Base-by-base conservation (phyloP, 64 coral and sea anemone genomes). In the Actinia equina region DNA sequence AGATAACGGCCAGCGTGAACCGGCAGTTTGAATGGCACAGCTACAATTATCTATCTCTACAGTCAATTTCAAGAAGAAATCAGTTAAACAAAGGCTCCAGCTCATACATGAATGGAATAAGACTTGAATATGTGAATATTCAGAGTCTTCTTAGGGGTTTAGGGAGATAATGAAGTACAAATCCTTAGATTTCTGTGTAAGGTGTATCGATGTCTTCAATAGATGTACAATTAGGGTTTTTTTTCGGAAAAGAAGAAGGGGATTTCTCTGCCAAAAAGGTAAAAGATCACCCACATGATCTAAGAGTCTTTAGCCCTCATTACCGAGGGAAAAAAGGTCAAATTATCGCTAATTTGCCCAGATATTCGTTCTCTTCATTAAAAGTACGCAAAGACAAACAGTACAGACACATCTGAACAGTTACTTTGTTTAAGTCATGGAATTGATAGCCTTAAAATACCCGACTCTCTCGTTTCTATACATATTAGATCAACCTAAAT, bases 1-100 rank as follows among this genome's bases (percentile, higher is more conserved):
- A 44, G 78, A 81, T 81, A 81, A 81, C 16, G 22, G 20, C 78
- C 78, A 81, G 78, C 78, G 78, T 81, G 78, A 81, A 52, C 78
- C 78, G 43, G 78, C 78, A 52, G 78, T 49, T 49, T 81, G 19
- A 81, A 49, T 49, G 78, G 78, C 16, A 43, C 17, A 52, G 78
- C 49, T 44, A n/a, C 52, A 81, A 81, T 81, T 81, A 81, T 81
- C 78, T 81, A 4, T 81, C 78, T 81, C 19, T 49, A 23, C 42
- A 52, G 78, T 44, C 49, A 81, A 81, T 81, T 81, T 81, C 78
- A 81, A 81, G 78, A 49, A 81, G 78, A 81, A 49, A 81, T 44
- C 78, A 81, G 42, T 81, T 81, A 81, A 81, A 52, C 78, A 44
- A 44, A 81, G 78, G 49, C 78, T 49, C 26, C 69, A 74, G 69